These are phyloP conservation scores for Drosophila meridionalis DNA, from an alignment of 2,888 invertebrate genomes.

Conservation along the genomic window DNA sequence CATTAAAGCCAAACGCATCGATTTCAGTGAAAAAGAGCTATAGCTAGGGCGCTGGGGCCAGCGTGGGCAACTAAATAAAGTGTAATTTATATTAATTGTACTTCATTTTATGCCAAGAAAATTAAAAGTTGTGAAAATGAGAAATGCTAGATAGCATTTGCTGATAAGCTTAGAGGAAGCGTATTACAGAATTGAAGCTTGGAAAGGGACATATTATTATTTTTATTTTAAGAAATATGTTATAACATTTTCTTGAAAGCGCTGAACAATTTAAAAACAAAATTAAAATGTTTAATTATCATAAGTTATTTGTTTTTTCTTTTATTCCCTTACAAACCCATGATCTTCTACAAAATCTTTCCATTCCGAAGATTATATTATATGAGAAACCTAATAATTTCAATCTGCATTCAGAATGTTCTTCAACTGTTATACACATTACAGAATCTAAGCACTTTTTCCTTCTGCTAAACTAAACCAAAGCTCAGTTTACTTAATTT, in stretches of 20 bases:
- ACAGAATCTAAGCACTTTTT: background rate
- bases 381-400: no score
- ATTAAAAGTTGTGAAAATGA: conserved; percentile 22
- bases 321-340: no score
- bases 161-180: no score
- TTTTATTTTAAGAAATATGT: no score
- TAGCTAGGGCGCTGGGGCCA: background rate
- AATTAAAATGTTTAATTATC: no score
- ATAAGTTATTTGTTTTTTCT: no score
- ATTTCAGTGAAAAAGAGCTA: conserved; percentile 13
- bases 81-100: conserved; percentile 63
- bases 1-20: conserved; percentile 50
- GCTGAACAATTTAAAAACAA: no score
- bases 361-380: no score
- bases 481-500: background rate
- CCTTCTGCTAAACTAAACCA: background rate
- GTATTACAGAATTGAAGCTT: background rate
- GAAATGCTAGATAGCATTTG: background rate
- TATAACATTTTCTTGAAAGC: no score
- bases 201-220: background rate
- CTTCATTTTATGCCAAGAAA: background rate
- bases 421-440: background rate
- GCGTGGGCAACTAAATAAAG: conserved; percentile 37
- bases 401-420: background rate
- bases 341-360: no score